Percentiles rank a stretch among this genome's conserved stretches.
These are phyloP conservation scores for Rhinopithecus roxellana DNA, from an alignment of 2,113 vertebrate genomes.

Conservation along the genomic window DNA sequence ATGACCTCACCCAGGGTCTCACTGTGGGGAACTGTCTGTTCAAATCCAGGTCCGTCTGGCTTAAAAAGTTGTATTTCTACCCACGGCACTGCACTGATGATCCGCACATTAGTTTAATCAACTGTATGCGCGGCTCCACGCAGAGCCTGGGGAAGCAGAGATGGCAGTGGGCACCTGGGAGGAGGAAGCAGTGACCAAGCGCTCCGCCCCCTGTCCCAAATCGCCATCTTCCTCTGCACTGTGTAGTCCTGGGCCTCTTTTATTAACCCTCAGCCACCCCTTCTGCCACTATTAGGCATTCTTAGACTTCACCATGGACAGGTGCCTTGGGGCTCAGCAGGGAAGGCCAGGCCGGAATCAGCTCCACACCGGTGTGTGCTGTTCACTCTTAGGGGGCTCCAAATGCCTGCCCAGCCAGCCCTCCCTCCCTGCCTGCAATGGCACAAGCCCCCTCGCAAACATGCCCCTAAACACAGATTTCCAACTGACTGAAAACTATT, in stretches of 20 bases:
- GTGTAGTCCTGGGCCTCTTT: accelerated
- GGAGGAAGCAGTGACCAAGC: too few species aligned
- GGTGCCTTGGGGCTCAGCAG: background rate
- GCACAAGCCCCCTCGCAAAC: background rate
- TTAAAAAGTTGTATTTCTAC: background rate
- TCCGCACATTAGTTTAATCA: accelerated
- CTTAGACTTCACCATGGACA: accelerated
- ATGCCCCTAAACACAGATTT: background rate
- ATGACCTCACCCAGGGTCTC: background rate
- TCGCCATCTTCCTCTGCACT: accelerated
- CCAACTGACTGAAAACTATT: background rate
- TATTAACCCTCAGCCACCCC: background rate
- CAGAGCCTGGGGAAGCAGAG: background rate
- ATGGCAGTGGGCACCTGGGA: background rate
- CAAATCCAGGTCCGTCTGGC: background rate
- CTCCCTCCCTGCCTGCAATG: accelerated
- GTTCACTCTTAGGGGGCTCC: background rate
- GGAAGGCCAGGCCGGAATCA: background rate
- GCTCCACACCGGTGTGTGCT: accelerated
- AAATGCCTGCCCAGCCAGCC: background rate
- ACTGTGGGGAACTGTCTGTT: background rate
- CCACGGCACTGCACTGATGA: accelerated
- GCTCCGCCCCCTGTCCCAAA: accelerated
- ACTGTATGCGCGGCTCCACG: accelerated
- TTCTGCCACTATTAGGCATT: background rate